Evolutionary conservation across 1,140 invertebrate genomes (phyloP), one percentile per base, ranked within the genome.

Genomic region (Tenebrio molitor): DNA sequence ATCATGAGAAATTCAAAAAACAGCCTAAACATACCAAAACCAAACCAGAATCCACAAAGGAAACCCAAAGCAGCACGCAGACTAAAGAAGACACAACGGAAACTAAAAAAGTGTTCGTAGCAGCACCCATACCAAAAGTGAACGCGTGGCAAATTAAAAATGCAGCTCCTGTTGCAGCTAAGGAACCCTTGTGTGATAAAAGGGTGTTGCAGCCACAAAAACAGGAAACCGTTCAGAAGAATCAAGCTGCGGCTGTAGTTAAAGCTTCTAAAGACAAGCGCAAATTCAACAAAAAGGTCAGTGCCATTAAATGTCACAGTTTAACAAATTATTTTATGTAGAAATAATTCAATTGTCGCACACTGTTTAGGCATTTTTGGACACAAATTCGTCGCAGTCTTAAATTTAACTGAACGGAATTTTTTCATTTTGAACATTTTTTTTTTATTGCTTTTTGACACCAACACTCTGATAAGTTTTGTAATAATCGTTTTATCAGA

Each of bases 241-340:
- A 29, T 58, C 50, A 58, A 70, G 42, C 58, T 44, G 64, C 84
- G 33, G 39, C 85, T 23, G 84, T 89, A 58, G 84, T 87, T 46
- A 86, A 85, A 78, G 86, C 87, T 14, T 80, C 87, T 15, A 88
- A 87, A 78, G 88, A 90, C 78, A 87, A 85, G 78, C 86, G 85
- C 83, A 88, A 86, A 84, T 85, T 87, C 71, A 89, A 89, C 73
- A 87, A 88, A 74, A 89, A 87, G 86, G 89, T 90, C 81, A 80
- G 79, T 46, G 8, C 34, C 19, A 3, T 29, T 29, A 3, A 29
- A n/a, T n/a, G 25, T 3, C 25, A 29, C 25, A 29, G 25, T 29
- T 29, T 29, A 29, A 8, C n/a, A n/a, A n/a, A n/a, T n/a, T n/a
- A n/a, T n/a, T n/a, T n/a, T n/a, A n/a, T n/a, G n/a, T n/a, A n/a